phyloP scores from a whole-genome alignment of 2,888 invertebrate genomes.

The Stenotaenia linearis region DNA sequence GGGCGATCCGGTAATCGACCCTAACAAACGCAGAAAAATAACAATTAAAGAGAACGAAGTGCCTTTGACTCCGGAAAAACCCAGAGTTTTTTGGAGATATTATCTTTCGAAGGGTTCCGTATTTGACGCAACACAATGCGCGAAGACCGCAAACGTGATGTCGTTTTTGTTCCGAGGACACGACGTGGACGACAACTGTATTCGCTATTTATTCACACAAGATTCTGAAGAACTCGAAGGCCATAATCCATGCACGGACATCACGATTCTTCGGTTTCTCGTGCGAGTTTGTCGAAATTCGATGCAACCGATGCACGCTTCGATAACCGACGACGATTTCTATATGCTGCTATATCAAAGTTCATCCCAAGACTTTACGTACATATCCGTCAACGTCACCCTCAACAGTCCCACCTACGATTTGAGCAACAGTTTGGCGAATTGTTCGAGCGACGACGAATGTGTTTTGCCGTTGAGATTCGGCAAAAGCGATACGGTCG shows the following conservation, averaged over 20 bases:
- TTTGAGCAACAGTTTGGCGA: neutral
- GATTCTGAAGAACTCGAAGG: neutral
- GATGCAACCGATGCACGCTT: neutral
- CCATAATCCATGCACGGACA: neutral
- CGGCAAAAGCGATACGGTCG: neutral
- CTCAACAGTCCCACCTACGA: neutral
- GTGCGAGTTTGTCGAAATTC: neutral
- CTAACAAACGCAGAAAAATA: neutral
- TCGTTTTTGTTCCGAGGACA: constrained; percentile 2
- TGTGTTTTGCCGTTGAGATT: neutral
- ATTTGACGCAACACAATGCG: neutral
- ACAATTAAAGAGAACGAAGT: neutral
- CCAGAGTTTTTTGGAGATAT: neutral
- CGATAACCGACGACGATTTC: neutral
- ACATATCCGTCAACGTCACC: neutral
- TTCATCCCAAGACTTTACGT: neutral
- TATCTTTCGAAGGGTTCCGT: neutral
- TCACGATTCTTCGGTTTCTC: neutral
- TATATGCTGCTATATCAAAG: neutral
- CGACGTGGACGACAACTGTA: neutral
- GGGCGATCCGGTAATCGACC: neutral
- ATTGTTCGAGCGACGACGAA: neutral
- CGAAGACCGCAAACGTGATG: neutral
- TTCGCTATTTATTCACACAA: neutral
- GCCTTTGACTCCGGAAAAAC: neutral